Base-by-base conservation (phyloP, 2,797 vertebrate genomes). In the Danio choprae region DNA sequence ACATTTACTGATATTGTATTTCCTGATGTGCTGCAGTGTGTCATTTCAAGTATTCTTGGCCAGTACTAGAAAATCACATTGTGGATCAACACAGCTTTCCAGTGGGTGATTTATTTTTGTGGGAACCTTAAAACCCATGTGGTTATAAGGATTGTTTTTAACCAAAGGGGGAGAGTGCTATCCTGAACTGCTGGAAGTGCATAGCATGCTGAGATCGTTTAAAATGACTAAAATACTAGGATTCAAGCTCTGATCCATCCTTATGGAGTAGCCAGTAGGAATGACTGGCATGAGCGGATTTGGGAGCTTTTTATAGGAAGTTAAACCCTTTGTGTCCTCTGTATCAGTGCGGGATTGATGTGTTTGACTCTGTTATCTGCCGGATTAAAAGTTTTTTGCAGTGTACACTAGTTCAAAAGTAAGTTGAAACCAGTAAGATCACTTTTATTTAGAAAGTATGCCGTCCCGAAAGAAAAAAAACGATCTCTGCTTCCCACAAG, bases 241-340 rank as follows among this genome's bases (percentile, higher is more conserved):
- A 51, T 63, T 64, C 16, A 41, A 12, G 41, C 11, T 55, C 15
- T 74, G 58, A 55, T 48, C 55, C 50, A 50, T 63, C 38, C 18
- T 70, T 46, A 77, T 70, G 53, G 72, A 77, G 40, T 56, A 77
- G 36, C 74, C 20, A 75, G 38, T n/a, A 74, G 40, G 44, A 74
- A 81, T 56, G 46, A 72, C 48, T 77, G 71, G 55, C 67, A 44
- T 58, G 65, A 29, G 46, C 6, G 55, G 69, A 67, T 77, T 71
- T 69, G 8, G 6, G 9, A 78, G 50, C 64, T 79, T 79, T 78
- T 70, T 53, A 75, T 79, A 77, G 53, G 22, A 55, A 58, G 43
- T 7, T 75, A 48, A 80, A 56, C 46, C 58, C 20, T 40, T 50
- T 76, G 51, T 79, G 43, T 79, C 55, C 16, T 58, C 22, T 55